These are phyloP conservation scores for Schizopygopsis pylzovi DNA, from an alignment of 2,797 vertebrate species.

Conservation along the genomic window DNA sequence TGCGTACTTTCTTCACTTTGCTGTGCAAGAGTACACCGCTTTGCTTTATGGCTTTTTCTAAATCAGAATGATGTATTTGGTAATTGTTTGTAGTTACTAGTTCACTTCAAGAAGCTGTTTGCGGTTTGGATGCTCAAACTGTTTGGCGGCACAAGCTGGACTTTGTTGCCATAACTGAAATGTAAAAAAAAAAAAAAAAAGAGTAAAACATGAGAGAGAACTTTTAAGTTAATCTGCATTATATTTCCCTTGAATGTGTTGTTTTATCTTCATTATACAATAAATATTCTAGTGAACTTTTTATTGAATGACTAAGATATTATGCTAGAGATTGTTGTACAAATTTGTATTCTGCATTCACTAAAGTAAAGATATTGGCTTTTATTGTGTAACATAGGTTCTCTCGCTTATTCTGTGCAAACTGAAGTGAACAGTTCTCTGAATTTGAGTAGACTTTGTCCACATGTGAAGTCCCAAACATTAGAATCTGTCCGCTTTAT, in stretches of 20 bases:
- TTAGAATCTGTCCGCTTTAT: slow-evolving; percentile 83
- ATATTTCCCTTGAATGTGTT: slow-evolving; percentile 96
- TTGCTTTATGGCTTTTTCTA: slow-evolving; percentile 98
- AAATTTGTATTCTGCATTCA: slow-evolving; percentile 98
- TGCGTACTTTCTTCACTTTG: slow-evolving; percentile 92
- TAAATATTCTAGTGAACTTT: slow-evolving; percentile 99
- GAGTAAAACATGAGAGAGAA: slow-evolving; percentile 43
- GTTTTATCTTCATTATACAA: slow-evolving; percentile 98
- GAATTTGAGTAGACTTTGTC: slow-evolving; percentile 80
- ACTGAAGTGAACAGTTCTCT: slow-evolving; percentile 78
- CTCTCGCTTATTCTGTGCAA: slow-evolving; percentile 85
- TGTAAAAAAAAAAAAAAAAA: slow-evolving; percentile 76
- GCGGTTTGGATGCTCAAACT: slow-evolving; percentile 89
- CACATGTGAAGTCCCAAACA: slow-evolving; percentile 82
- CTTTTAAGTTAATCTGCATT: slow-evolving; percentile 92
- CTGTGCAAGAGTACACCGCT: slow-evolving; percentile 97
- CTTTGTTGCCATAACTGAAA: slow-evolving; percentile 99
- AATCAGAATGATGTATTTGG: slow-evolving; percentile 96
- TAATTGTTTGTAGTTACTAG: slow-evolving; percentile 98
- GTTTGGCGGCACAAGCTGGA: slow-evolving; percentile 99
- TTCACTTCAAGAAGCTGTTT: slow-evolving; percentile 95
- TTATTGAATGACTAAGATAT: slow-evolving; percentile 97
- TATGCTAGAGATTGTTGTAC: slow-evolving; percentile 99
- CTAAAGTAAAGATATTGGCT: slow-evolving; percentile 99
- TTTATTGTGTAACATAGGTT: slow-evolving; percentile 91